phyloP scores from a whole-genome alignment of 2,888 invertebrate genomes.

The Drosophila neutralis region DNA sequence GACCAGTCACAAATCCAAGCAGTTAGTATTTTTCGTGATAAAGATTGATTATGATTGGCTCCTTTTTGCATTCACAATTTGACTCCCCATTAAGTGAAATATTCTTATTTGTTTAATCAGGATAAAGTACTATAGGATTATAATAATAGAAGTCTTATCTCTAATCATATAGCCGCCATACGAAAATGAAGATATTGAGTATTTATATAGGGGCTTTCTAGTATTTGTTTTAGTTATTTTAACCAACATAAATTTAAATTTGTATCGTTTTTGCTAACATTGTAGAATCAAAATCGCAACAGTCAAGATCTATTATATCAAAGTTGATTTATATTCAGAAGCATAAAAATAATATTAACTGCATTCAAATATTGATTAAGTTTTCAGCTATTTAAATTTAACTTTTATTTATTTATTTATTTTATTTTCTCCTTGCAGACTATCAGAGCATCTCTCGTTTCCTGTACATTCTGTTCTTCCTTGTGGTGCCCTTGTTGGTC shows the following conservation, averaged over 20 bases:
- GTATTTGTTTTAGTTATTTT: no score
- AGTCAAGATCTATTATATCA: background rate
- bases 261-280: background rate
- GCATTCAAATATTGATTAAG: background rate
- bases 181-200: no score
- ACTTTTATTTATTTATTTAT: background rate
- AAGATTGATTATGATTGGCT: background rate
- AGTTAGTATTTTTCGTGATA: constrained; percentile 86
- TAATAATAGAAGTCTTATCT: background rate
- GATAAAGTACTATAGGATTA: background rate
- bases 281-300: background rate
- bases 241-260: background rate
- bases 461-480: constrained; percentile 94
- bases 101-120: background rate
- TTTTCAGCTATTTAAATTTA: background rate
- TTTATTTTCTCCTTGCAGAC: constrained; percentile 86
- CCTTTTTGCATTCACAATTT: background rate
- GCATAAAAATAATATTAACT: background rate
- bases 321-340: background rate
- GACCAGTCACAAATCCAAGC: constrained; percentile 94
- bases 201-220: no score
- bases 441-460: constrained; percentile 89
- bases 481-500: constrained; percentile 91
- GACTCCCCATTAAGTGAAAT: background rate
- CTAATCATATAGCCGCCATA: background rate